Percentiles rank a stretch among this genome's conserved stretches.
phyloP scores from a whole-genome alignment of 2,797 vertebrate species.

The Cephalopachus bancanus region DNA sequence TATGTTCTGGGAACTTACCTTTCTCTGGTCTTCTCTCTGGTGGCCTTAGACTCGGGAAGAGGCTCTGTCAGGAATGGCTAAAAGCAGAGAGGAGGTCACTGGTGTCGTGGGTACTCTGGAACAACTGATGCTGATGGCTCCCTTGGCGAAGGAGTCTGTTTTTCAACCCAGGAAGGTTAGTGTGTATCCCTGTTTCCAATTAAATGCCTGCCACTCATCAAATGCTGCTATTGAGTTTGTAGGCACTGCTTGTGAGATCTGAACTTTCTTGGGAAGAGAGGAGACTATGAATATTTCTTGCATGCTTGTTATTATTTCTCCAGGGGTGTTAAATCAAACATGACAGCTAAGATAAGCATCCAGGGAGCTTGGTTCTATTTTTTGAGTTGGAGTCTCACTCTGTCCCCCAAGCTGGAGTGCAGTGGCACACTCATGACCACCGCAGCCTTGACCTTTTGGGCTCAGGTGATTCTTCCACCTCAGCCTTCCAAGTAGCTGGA shows the following conservation, averaged over 20 bases:
- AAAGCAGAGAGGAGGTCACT: constrained; percentile 81
- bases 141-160: constrained; percentile 84
- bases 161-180: constrained; percentile 87
- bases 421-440: no score
- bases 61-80: constrained; percentile 88
- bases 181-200: constrained; percentile 61
- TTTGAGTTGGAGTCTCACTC: no score
- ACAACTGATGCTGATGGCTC: constrained; percentile 90
- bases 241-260: neutral
- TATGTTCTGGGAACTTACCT: neutral
- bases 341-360: neutral
- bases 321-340: neutral
- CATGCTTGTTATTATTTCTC: neutral
- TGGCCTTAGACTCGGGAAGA: constrained; percentile 92
- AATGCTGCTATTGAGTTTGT: neutral
- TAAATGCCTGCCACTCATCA: neutral
- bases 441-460: no score
- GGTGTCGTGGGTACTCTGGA: constrained; percentile 88
- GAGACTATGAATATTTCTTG: neutral
- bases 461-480: no score
- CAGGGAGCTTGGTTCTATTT: neutral
- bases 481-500: no score
- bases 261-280: neutral
- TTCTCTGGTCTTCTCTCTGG: constrained; percentile 66
- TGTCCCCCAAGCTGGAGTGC: no score